A percentile compares a stretch with the other conserved stretches of the same genome.
Conservation (phyloP, 2,797 vertebrate genomes). For the Staurois parvus region DNA sequence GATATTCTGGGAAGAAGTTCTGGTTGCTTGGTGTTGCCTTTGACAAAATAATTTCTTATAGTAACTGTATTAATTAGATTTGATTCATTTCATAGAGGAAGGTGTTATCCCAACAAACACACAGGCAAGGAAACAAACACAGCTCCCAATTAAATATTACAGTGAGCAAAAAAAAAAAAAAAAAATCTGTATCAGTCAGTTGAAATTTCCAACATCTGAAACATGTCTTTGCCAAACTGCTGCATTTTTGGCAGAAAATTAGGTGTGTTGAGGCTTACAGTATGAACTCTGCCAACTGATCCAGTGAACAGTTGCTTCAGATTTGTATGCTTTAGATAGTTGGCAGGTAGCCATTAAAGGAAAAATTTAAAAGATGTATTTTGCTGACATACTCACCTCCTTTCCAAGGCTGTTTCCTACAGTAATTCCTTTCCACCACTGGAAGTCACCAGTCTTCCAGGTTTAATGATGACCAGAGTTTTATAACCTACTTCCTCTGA, state of each 20-base stretch:
- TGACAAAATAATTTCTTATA: not conserved
- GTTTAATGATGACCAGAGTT: no score
- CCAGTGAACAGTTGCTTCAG: constrained; percentile 16
- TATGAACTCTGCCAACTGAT: not conserved
- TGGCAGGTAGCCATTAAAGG: constrained; percentile 2
- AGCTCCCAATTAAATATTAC: constrained; percentile 29
- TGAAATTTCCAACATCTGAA: constrained; percentile 37
- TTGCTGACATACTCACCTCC: no score
- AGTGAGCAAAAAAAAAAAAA: constrained; percentile 10
- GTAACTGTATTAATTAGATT: not conserved
- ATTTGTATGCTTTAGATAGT: constrained; percentile 6
- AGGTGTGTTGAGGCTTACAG: not conserved
- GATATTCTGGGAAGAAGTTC: no score
- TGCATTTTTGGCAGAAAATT: constrained; percentile 17
- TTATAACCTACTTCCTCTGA: no score
- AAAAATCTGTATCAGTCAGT: not conserved
- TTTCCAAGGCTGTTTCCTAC: no score
- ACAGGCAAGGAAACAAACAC: constrained; percentile 33
- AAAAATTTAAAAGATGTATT: no score
- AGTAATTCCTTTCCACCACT: no score
- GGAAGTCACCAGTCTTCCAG: no score
- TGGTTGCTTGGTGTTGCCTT: not conserved
- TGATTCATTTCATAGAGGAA: constrained; percentile 16
- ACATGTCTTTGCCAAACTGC: constrained; percentile 18
- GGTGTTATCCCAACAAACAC: constrained; percentile 52